Evolutionary conservation across 2,113 vertebrate genomes (phyloP).

Genomic region (Aptenodytes patagonicus): DNA sequence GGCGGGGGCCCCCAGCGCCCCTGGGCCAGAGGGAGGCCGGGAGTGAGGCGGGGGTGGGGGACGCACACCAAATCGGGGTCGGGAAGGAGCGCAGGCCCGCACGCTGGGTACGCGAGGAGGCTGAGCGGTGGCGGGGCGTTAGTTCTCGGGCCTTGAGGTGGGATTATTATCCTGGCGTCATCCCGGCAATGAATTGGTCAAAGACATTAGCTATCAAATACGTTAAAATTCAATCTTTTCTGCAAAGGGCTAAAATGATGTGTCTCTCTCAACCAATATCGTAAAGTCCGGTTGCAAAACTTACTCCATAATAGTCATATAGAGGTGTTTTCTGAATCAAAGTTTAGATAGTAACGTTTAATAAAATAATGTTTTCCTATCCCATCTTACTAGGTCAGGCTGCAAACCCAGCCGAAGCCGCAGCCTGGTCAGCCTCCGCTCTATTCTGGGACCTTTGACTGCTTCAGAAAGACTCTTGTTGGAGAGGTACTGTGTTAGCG

Average conservation of each 20-base stretch:
- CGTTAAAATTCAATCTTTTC: neutral
- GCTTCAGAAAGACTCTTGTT: constrained; percentile 89
- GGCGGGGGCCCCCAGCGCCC: fast-evolving
- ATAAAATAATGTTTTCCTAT: neutral
- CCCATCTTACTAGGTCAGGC: constrained; percentile 80
- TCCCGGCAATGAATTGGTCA: neutral
- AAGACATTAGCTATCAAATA: neutral
- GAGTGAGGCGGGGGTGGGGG: no score
- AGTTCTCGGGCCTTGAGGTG: fast-evolving
- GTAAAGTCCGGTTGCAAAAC: neutral
- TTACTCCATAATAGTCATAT: fast-evolving
- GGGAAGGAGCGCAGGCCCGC: fast-evolving
- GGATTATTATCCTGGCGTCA: fast-evolving
- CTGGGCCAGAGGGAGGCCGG: no score
- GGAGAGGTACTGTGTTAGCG: constrained; percentile 81
- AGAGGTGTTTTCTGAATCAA: neutral
- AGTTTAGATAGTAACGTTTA: neutral
- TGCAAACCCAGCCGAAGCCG: constrained; percentile 90
- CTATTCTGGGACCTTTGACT: constrained; percentile 92
- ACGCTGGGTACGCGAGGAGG: fast-evolving
- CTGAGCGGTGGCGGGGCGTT: fast-evolving
- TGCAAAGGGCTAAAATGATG: neutral
- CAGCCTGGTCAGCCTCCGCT: constrained; percentile 78
- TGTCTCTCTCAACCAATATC: fast-evolving
- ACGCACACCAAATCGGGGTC: neutral